phyloP scores from a whole-genome alignment of 2,113 vertebrate genomes.

The Chloebia gouldiae region DNA sequence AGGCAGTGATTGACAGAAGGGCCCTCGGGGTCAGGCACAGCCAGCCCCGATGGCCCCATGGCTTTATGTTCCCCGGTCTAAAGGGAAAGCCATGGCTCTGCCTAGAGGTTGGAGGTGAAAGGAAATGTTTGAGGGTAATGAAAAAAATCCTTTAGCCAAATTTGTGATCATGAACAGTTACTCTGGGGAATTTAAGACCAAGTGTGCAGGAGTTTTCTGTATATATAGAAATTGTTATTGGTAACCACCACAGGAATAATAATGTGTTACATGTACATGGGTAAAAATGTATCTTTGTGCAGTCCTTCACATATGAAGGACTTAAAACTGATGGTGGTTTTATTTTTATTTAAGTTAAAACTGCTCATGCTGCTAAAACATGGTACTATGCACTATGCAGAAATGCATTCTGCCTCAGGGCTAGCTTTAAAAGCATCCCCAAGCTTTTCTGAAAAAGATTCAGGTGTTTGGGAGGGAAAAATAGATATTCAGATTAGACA shows the following conservation, averaged over 20 bases:
- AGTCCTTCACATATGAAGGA: background rate
- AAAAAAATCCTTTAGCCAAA: conserved; percentile 82
- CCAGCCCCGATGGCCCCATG: conserved; percentile 76
- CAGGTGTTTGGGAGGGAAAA: background rate
- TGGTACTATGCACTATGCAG: background rate
- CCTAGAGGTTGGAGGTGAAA: conserved; percentile 84
- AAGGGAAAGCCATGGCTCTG: conserved; percentile 77
- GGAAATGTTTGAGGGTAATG: conserved; percentile 81
- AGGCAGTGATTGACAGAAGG: conserved; percentile 82
- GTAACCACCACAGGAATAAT: background rate
- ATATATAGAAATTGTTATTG: conserved; percentile 8
- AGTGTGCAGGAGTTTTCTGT: conserved; percentile 22
- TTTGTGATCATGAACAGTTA: conserved; percentile 78
- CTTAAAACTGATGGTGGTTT: background rate
- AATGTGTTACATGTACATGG: background rate
- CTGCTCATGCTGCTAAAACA: background rate
- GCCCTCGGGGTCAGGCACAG: conserved; percentile 80
- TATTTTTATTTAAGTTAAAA: background rate
- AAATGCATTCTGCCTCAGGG: background rate
- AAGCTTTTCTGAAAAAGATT: background rate
- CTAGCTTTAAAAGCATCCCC: background rate
- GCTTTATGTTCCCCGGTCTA: conserved; percentile 77
- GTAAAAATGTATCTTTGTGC: background rate
- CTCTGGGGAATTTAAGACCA: conserved; percentile 68
- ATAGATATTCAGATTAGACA: background rate